Conservation (phyloP, 1,140 invertebrate species). For the Riptortus pedestris region DNA sequence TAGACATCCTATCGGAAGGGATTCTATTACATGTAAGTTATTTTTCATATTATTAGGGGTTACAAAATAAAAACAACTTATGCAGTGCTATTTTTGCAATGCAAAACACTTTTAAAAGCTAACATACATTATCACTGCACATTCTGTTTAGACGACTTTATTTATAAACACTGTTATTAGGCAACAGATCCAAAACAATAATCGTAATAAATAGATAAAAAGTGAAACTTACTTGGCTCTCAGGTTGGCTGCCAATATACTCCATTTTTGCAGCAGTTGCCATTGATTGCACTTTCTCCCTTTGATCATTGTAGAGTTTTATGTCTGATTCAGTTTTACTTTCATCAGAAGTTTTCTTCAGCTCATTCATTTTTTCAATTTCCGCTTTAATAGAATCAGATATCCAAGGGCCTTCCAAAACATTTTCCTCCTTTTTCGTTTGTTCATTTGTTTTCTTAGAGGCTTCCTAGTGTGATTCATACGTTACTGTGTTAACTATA, state of each 20-base stretch:
- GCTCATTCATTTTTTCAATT: slow-evolving; percentile 44
- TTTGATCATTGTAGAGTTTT: slow-evolving; percentile 44
- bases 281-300: slow-evolving; percentile 45
- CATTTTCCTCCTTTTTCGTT: slow-evolving; percentile 34
- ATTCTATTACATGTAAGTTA: no score
- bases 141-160: no score
- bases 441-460: slow-evolving; percentile 11
- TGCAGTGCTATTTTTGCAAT: no score
- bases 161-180: no score
- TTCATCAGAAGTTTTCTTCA: slow-evolving; percentile 43
- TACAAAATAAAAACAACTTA: no score
- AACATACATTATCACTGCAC: no score
- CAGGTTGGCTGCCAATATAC: slow-evolving; percentile 42
- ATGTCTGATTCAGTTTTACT: slow-evolving; percentile 42
- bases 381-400: slow-evolving; percentile 44
- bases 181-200: no score
- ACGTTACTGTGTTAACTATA: not conserved
- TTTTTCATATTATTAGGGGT: no score
- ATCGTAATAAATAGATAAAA: no score
- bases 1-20: no score
- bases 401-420: slow-evolving; percentile 45
- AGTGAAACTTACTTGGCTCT: slow-evolving; percentile 29
- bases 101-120: no score
- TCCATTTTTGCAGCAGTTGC: slow-evolving; percentile 44
- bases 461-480: slow-evolving; percentile 20